A percentile compares a stretch with the other conserved stretches of the same genome.
Conservation (phyloP, 2,797 vertebrate species). For the Tolypeutes matacus region DNA sequence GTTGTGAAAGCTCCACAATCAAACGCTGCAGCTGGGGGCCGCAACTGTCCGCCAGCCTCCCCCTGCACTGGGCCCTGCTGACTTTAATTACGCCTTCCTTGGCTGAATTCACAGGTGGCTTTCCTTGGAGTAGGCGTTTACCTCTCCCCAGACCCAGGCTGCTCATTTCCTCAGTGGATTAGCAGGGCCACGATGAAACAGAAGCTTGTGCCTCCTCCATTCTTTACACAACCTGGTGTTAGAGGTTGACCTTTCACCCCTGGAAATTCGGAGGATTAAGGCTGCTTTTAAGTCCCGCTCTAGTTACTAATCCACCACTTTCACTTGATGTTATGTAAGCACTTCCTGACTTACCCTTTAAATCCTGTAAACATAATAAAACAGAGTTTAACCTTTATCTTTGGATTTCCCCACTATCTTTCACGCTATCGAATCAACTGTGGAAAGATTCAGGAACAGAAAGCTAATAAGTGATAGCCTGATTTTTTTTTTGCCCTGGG, state of each 20-base stretch:
- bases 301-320: slow-evolving; percentile 94
- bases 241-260: slow-evolving; percentile 95
- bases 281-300: slow-evolving; percentile 92
- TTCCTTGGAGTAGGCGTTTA: slow-evolving; percentile 86
- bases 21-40: background rate
- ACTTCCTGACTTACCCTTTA: slow-evolving; percentile 92
- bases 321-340: slow-evolving; percentile 93
- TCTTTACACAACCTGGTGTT: slow-evolving; percentile 94
- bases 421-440: slow-evolving; percentile 87
- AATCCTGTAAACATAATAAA: slow-evolving; percentile 93
- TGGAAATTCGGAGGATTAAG: slow-evolving; percentile 96
- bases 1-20: background rate
- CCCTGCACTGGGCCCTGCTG: slow-evolving; percentile 1
- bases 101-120: slow-evolving; percentile 84
- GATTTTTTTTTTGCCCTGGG: slow-evolving; percentile 86
- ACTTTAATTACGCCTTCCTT: slow-evolving; percentile 78
- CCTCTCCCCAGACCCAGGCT: slow-evolving; percentile 84
- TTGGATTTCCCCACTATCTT: slow-evolving; percentile 91
- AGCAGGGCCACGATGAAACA: slow-evolving; percentile 89
- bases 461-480: slow-evolving; percentile 89
- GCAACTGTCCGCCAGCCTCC: fast-evolving
- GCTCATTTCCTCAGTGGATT: slow-evolving; percentile 93
- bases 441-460: slow-evolving; percentile 88
- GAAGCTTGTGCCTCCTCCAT: slow-evolving; percentile 90
- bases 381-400: slow-evolving; percentile 93